phyloP scores from a whole-genome alignment of 2,797 vertebrate genomes.

The Mus minutoides region DNA sequence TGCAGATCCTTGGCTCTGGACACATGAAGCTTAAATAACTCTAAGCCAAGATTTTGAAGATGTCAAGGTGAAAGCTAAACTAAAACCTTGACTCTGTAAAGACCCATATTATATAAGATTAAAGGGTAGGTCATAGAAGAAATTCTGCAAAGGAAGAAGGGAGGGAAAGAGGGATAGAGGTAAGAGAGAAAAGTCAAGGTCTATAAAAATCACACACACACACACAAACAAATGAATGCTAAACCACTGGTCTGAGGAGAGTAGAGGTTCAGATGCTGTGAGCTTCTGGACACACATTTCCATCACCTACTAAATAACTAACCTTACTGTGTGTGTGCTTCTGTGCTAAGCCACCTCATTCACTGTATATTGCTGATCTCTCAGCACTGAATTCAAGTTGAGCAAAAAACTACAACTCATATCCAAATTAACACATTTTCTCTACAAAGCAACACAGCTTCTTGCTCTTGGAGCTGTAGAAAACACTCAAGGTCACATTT shows the following conservation, averaged over 20 bases:
- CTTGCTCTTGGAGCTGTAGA: background rate
- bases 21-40: background rate
- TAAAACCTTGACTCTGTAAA: background rate
- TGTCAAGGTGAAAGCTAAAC: background rate
- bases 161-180: background rate
- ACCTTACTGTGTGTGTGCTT: background rate
- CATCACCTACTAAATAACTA: background rate
- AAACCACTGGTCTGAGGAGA: background rate
- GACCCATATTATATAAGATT: background rate
- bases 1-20: background rate
- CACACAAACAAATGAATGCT: background rate
- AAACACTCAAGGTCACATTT: background rate
- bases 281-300: background rate
- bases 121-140: background rate
- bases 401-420: background rate
- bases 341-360: background rate
- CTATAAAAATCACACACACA: background rate
- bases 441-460: background rate
- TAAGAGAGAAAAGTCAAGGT: background rate
- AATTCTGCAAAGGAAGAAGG: background rate
- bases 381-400: background rate
- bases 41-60: background rate
- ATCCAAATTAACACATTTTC: background rate
- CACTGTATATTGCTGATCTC: background rate
- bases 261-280: background rate